Conservation (phyloP, 1,140 invertebrate genomes). For the Lamellibrachia luymesi region DNA sequence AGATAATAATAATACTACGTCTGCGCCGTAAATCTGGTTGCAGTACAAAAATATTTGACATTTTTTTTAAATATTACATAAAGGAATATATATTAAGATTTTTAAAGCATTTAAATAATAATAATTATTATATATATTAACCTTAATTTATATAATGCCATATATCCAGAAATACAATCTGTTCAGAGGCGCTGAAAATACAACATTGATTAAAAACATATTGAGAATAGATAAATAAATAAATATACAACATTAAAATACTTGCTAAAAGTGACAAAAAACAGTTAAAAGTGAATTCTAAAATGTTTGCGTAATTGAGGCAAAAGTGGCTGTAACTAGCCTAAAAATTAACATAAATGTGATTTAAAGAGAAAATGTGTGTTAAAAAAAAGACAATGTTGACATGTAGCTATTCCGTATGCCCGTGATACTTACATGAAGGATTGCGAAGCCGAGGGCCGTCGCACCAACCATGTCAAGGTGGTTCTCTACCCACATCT, state of each 20-base stretch:
- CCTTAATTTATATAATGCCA: no score
- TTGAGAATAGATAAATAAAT: no score
- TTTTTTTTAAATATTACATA: no score
- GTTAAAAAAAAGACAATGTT: neutral
- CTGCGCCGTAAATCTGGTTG: no score
- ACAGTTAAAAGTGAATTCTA: neutral
- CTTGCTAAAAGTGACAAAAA: neutral
- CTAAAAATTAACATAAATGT: neutral
- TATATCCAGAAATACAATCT: no score
- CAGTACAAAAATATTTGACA: no score
- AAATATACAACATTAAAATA: neutral
- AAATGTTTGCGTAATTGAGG: neutral
- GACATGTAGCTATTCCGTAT: neutral
- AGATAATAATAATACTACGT: no score
- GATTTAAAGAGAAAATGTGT: neutral
- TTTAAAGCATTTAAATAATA: no score
- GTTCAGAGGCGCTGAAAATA: no score
- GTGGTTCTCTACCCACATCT: slow-evolving; percentile 25
- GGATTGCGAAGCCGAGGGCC: slow-evolving; percentile 22
- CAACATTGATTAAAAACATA: no score
- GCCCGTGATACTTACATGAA: slow-evolving; percentile 21
- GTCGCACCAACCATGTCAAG: slow-evolving; percentile 24
- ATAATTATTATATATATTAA: no score
- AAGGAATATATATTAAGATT: no score
- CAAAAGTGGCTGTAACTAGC: neutral